These are phyloP conservation scores for Scaptomyza parva DNA, from an alignment of 2,888 invertebrate species.

Conservation along the genomic window DNA sequence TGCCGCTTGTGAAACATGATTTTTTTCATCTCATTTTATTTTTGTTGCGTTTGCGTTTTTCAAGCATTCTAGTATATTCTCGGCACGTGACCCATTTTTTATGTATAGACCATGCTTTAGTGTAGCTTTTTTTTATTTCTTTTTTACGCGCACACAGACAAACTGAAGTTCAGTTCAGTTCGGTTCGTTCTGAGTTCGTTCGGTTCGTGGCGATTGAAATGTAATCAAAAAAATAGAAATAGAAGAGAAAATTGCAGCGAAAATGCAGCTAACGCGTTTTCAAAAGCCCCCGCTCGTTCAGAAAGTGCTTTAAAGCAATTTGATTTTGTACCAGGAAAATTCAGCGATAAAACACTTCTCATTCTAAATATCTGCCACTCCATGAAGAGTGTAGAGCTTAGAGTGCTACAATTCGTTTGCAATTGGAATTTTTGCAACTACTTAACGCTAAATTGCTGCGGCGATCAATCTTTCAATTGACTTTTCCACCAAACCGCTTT, in stretches of 20 bases:
- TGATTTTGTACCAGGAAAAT: conserved; percentile 30
- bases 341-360: conserved; percentile 40
- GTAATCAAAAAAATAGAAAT: conserved; percentile 72
- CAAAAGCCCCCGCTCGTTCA: too few species aligned
- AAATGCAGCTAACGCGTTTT: conserved; percentile 59
- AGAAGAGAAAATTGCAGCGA: too few species aligned
- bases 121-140: not conserved
- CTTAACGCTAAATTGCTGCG: conserved; percentile 25
- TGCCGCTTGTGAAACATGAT: conserved; percentile 19
- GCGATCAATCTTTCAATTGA: conserved; percentile 37
- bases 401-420: not conserved
- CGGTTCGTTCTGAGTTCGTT: not conserved
- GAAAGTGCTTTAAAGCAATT: conserved; percentile 56
- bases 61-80: conserved; percentile 28
- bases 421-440: conserved; percentile 25
- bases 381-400: not conserved
- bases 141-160: too few species aligned
- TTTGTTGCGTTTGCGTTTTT: conserved; percentile 61
- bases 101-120: not conserved
- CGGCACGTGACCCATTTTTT: conserved; percentile 62
- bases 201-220: conserved; percentile 55
- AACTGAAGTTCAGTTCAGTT: too few species aligned
- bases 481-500: conserved; percentile 15
- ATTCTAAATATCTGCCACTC: conserved; percentile 6
- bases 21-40: conserved; percentile 8